Evolutionary conservation across 2,113 vertebrate genomes (phyloP).

Genomic region (Stegostoma tigrinum): DNA sequence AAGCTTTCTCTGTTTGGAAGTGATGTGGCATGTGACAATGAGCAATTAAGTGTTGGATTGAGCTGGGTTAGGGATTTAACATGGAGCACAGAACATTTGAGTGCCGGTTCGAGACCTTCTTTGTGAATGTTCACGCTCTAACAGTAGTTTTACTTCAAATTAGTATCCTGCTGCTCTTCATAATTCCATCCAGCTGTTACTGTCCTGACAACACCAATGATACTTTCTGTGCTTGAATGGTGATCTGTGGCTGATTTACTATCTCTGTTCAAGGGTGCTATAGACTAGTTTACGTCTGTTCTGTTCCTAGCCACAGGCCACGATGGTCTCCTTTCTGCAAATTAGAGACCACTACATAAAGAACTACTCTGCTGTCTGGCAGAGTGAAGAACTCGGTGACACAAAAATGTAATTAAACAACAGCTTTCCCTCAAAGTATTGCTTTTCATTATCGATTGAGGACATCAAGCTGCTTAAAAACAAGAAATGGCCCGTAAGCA

Average conservation of each 20-base stretch:
- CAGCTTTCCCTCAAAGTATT: not conserved
- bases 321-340: not conserved
- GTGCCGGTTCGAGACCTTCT: not conserved
- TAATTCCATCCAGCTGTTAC: conserved; percentile 32
- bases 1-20: not conserved
- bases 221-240: not conserved
- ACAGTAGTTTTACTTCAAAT: not conserved
- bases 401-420: not conserved
- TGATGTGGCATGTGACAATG: not conserved
- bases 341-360: not conserved
- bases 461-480: not conserved
- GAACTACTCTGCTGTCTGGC: not conserved
- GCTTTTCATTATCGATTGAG: not conserved
- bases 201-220: not conserved
- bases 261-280: not conserved
- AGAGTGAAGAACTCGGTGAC: not conserved
- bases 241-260: not conserved
- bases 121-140: not conserved
- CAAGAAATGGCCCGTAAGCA: not conserved
- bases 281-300: not conserved
- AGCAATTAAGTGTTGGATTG: not conserved
- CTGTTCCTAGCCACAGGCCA: not conserved
- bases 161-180: conserved; percentile 25
- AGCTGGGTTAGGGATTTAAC: not conserved
- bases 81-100: not conserved